phyloP scores from a whole-genome alignment of 2,888 invertebrate genomes.

The Camponotus fellah region DNA sequence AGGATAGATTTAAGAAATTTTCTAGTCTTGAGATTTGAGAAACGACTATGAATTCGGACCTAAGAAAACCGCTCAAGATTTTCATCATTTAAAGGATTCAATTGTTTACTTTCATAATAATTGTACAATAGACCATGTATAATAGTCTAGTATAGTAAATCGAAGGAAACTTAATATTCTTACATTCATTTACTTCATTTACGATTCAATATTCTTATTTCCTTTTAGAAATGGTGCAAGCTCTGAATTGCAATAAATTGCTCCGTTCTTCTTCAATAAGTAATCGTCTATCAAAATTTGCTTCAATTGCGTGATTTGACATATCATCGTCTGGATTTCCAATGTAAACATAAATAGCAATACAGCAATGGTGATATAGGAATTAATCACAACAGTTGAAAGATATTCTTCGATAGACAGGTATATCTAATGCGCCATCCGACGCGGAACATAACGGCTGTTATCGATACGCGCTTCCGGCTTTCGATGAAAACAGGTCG shows the following conservation, averaged over 20 bases:
- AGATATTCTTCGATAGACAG: background rate
- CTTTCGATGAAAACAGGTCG: conserved; percentile 72
- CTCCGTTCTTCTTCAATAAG: background rate
- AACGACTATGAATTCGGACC: no score
- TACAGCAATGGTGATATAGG: background rate
- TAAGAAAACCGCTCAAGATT: background rate
- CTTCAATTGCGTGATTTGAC: background rate
- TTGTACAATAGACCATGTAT: background rate
- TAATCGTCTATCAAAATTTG: background rate
- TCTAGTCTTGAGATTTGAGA: no score
- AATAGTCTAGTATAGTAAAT: background rate
- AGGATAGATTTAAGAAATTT: no score
- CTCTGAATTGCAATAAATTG: background rate
- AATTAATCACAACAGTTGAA: conserved; percentile 29
- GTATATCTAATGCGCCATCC: conserved; percentile 49
- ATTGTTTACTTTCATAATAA: background rate
- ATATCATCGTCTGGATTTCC: conserved; percentile 8
- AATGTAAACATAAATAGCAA: background rate
- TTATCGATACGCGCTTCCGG: conserved; percentile 68
- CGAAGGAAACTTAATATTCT: background rate
- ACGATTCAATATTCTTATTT: background rate
- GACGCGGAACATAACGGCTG: conserved; percentile 56
- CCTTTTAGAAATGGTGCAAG: background rate
- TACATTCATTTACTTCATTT: background rate
- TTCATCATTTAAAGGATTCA: background rate